Evolutionary conservation across 37 sponge, comb jelly and placozoan species (phyloP).

Genomic region (Chondrilla cf. caribensis): DNA sequence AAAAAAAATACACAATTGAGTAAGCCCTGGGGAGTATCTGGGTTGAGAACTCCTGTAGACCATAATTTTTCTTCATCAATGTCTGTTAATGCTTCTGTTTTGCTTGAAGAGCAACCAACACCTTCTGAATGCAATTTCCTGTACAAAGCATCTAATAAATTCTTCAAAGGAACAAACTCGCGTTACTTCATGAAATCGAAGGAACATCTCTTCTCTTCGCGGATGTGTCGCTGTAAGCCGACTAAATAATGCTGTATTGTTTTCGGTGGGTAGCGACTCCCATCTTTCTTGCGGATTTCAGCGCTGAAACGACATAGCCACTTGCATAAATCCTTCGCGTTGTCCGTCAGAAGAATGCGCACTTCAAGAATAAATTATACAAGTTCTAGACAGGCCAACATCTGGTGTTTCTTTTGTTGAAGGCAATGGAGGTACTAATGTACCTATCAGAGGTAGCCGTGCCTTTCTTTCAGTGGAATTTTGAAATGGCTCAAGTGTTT

Average conservation of each 20-base stretch:
- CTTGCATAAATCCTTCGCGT: not conserved
- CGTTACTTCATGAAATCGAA: not conserved
- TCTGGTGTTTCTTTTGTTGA: too few relatives aligned
- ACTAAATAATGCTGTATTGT: not conserved
- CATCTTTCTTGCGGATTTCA: conserved; percentile 15
- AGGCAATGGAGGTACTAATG: too few relatives aligned
- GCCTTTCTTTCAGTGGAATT: too few relatives aligned
- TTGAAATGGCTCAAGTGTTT: too few relatives aligned
- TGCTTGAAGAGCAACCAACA: not conserved
- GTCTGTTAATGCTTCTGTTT: conserved; percentile 9
- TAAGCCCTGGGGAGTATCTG: conserved; percentile 24
- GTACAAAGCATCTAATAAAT: not conserved
- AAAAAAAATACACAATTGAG: conserved; percentile 32
- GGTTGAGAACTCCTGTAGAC: conserved; percentile 25
- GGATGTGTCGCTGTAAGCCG: conserved; percentile 22
- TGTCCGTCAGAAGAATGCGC: not conserved
- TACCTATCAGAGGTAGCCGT: too few relatives aligned
- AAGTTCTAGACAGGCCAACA: too few relatives aligned
- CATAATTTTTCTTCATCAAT: conserved; percentile 42
- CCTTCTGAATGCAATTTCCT: conserved; percentile 7
- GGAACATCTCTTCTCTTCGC: not conserved
- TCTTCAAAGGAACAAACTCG: conserved; percentile 15
- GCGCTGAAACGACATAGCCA: conserved; percentile 9
- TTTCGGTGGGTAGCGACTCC: conserved; percentile 10
- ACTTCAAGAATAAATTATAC: too few relatives aligned